Evolutionary conservation across 1,140 invertebrate species (phyloP).

Genomic region (Pararge aegeria): DNA sequence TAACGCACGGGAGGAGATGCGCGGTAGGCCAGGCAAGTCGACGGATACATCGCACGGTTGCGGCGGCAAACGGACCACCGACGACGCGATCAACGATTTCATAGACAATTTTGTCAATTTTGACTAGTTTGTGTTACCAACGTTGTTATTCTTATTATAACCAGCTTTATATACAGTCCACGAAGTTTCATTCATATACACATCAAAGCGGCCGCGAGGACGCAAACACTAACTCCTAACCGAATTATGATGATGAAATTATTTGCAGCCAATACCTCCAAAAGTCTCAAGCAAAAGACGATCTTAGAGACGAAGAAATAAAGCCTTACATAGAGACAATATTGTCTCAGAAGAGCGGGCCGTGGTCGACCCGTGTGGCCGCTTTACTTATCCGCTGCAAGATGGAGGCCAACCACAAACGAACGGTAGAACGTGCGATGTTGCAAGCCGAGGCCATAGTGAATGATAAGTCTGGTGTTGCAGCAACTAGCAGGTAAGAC

Average conservation of each 20-base stretch:
- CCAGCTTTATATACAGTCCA: too few species aligned
- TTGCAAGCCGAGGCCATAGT: conserved; percentile 91
- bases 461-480: conserved; percentile 70
- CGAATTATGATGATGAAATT: not conserved
- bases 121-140: too few species aligned
- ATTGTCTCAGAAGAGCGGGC: conserved; percentile 83
- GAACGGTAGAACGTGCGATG: conserved; percentile 92
- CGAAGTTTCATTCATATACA: too few species aligned
- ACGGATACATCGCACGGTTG: too few species aligned
- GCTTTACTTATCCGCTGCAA: conserved; percentile 87
- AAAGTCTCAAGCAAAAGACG: conserved; percentile 87
- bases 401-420: conserved; percentile 86
- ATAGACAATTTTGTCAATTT: too few species aligned
- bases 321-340: conserved; percentile 87
- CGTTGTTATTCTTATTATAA: too few species aligned
- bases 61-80: too few species aligned
- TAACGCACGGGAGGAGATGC: too few species aligned
- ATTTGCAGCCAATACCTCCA: conserved; percentile 81
- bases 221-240: too few species aligned
- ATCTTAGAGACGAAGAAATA: conserved; percentile 89
- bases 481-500: conserved; percentile 46
- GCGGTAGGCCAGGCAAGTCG: too few species aligned
- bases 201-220: too few species aligned
- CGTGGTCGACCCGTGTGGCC: conserved; percentile 86
- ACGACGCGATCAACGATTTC: too few species aligned